Conservation (phyloP, 2,888 invertebrate species). For the Toxonevra muliebris region DNA sequence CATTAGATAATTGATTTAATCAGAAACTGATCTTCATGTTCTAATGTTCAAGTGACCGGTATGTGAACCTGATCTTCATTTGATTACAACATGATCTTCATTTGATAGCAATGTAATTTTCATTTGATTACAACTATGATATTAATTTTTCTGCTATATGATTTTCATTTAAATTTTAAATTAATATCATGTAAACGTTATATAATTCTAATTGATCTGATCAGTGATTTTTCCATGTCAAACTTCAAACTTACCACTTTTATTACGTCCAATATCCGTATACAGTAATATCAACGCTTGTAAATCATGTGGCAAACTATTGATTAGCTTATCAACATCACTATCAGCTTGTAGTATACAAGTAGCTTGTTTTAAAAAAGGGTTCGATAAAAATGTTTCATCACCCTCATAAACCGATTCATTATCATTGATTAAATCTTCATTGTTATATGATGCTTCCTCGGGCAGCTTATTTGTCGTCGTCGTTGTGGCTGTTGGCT, state of each 20-base stretch:
- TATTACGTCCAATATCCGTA: slow-evolving; percentile 62
- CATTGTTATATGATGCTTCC: slow-evolving; percentile 31
- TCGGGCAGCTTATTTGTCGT: slow-evolving; percentile 20
- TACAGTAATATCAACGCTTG: slow-evolving; percentile 70
- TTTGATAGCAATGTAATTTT: too few relatives aligned
- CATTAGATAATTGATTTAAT: too few relatives aligned
- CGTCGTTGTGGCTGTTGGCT: slow-evolving; percentile 15
- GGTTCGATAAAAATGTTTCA: slow-evolving; percentile 61
- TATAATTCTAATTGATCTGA: too few relatives aligned
- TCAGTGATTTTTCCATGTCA: too few relatives aligned
- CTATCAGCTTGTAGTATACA: slow-evolving; percentile 68
- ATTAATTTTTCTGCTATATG: too few relatives aligned
- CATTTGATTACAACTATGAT: too few relatives aligned
- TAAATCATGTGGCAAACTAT: slow-evolving; percentile 66
- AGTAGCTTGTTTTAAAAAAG: slow-evolving; percentile 67
- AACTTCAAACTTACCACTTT: slow-evolving; percentile 50
- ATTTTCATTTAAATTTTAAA: too few relatives aligned
- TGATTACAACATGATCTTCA: too few relatives aligned
- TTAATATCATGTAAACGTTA: too few relatives aligned
- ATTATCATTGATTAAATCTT: slow-evolving; percentile 43
- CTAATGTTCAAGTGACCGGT: too few relatives aligned
- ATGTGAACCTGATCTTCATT: too few relatives aligned
- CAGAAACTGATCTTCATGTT: too few relatives aligned
- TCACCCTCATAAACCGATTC: slow-evolving; percentile 63
- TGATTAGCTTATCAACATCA: slow-evolving; percentile 62